Evolutionary conservation across 2,113 vertebrate genomes (phyloP).

Genomic region (Elachura formosa): DNA sequence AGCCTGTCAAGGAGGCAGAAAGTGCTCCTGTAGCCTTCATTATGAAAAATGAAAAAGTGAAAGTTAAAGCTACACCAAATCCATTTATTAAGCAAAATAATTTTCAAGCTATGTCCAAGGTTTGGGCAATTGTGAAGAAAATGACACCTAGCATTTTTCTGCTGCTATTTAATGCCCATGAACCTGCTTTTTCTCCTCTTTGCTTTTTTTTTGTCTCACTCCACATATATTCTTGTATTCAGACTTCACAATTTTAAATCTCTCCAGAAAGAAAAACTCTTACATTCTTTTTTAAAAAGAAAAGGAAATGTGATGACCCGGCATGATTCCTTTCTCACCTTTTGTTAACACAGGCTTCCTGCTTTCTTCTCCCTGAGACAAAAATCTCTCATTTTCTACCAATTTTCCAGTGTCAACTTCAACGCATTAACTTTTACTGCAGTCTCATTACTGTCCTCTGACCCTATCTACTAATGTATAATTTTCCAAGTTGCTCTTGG

Average conservation of each 20-base stretch:
- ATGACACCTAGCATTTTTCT: not conserved
- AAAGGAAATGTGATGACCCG: fast-evolving
- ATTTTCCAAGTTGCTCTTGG: not conserved
- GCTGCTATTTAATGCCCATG: not conserved
- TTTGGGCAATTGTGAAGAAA: not conserved
- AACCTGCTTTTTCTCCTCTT: not conserved
- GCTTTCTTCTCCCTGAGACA: not conserved
- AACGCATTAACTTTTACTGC: not conserved
- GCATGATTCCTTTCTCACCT: not conserved
- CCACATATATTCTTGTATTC: not conserved
- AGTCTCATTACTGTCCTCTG: not conserved
- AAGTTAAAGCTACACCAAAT: not conserved
- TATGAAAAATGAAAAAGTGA: not conserved
- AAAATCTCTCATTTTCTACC: not conserved
- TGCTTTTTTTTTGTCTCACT: not conserved
- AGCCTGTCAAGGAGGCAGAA: not conserved
- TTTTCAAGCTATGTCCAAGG: not conserved
- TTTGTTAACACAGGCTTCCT: not conserved
- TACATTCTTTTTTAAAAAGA: not conserved
- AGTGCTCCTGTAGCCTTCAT: not conserved
- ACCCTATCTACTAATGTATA: not conserved
- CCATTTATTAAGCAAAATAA: not conserved
- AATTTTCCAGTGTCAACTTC: not conserved
- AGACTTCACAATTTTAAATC: not conserved
- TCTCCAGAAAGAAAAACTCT: not conserved